A percentile compares a stretch with the other conserved stretches of the same genome.
These are phyloP conservation scores for Cephalopterus ornatus DNA, from an alignment of 2,113 vertebrate species.

Conservation along the genomic window DNA sequence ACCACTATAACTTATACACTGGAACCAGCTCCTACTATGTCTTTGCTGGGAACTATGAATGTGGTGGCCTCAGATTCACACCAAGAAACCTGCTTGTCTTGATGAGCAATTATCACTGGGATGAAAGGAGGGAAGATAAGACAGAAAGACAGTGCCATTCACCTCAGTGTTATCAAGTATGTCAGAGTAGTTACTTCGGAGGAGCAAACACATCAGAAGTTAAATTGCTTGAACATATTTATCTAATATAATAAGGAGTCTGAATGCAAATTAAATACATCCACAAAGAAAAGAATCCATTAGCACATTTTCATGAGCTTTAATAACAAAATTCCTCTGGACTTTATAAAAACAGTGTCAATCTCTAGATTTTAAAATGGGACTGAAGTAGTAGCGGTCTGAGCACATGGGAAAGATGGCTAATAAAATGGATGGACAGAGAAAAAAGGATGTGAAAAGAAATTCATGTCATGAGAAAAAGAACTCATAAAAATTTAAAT, in stretches of 20 bases:
- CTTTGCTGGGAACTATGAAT: not conserved
- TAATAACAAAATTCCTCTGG: not conserved
- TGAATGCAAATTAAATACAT: slow-evolving; percentile 44
- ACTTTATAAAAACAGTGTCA: not conserved
- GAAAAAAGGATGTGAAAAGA: not conserved
- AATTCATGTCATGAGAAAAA: not conserved
- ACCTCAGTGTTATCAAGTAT: slow-evolving; percentile 16
- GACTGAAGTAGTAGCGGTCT: not conserved
- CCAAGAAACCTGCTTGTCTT: slow-evolving; percentile 25
- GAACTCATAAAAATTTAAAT: not conserved
- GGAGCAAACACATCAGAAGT: slow-evolving; percentile 1
- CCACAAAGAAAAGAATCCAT: not conserved
- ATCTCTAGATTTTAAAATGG: slow-evolving; percentile 7
- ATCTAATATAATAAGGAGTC: slow-evolving; percentile 35
- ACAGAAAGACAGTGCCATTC: slow-evolving; percentile 24
- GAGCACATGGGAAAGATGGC: not conserved
- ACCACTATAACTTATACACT: not conserved
- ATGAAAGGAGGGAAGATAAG: slow-evolving; percentile 21
- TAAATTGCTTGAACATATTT: slow-evolving; percentile 47
- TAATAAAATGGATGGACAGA: not conserved
- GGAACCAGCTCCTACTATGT: not conserved
- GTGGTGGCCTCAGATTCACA: not conserved
- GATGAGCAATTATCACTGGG: slow-evolving; percentile 67
- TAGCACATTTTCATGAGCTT: not conserved
- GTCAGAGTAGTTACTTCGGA: slow-evolving; percentile 4